Base-by-base conservation (phyloP, 2,888 invertebrate genomes). In the Miltochrista miniata region DNA sequence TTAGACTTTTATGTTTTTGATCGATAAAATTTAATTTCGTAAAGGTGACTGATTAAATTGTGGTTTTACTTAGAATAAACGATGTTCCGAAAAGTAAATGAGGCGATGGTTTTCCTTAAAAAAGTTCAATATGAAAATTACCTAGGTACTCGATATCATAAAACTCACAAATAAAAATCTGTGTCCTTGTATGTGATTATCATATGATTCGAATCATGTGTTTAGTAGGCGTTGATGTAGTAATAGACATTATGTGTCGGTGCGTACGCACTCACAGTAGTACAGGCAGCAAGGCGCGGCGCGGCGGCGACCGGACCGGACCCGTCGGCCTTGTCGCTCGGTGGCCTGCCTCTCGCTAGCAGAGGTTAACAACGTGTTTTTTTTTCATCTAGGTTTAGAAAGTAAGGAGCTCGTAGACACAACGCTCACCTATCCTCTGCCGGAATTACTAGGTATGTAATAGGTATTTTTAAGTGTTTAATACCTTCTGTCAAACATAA, bases 351-450 rank as follows among this genome's bases (percentile, higher is more conserved):
- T 81, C 85, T 90, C 89, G 85, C 88, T 81, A 78, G 79, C 82
- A 89, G 89, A 90, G 89, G 90, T 90, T 85, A 89, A 88, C 86
- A 82, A 85, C 87, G 81, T n/a, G 18, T 24, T 83, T 79, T 87
- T 89, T 87, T 84, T 84, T 84, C 76, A 85, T 87, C 85, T 85
- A 86, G 85, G 83, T 90, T 90, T 90, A 90, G 90, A 91, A 90
- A 90, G 90, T 89, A 88, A 83, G 77, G 64, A 81, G 79, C 84
- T 81, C 79, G 79, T 74, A 77, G 72, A 63, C 68, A 67, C 58
- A 66, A 56, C 51, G 57, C 77, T 81, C 18, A 81, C 76, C 79
- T 72, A 62, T 55, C 53, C 45, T 48, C 51, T 56, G 48, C 46
- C 52, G 51, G 53, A 53, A 52, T 50, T 41, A 61, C 18, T 24